A percentile compares a stretch with the other conserved stretches of the same genome.
These are phyloP conservation scores for Platerodrilus igneus DNA, from an alignment of 2,888 invertebrate species.

Conservation along the genomic window DNA sequence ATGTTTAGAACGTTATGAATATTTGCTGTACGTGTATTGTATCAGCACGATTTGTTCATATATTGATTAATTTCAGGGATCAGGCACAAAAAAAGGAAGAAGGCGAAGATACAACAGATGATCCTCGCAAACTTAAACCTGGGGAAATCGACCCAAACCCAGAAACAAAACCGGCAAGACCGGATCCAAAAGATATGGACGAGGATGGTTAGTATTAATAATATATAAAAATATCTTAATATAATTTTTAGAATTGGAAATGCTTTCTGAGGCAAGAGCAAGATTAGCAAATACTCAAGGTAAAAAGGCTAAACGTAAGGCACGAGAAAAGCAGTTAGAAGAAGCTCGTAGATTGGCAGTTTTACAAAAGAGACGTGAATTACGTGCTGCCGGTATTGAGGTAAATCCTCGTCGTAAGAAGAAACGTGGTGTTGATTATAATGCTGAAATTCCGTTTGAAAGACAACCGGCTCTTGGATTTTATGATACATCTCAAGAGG, in stretches of 20 bases:
- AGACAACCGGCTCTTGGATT: constrained; percentile 90
- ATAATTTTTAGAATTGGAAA: constrained; percentile 79
- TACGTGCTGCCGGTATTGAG: constrained; percentile 93
- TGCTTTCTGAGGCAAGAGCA: constrained; percentile 98
- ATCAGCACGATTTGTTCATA: constrained; percentile 4
- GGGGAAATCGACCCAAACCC: constrained; percentile 99
- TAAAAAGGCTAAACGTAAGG: constrained; percentile 88
- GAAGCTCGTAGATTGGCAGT: constrained; percentile 95
- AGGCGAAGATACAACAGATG: constrained; percentile 86
- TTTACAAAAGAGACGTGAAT: constrained; percentile 93
- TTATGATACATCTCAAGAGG: constrained; percentile 89
- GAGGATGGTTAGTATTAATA: constrained; percentile 75
- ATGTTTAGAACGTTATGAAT: constrained; percentile 96
- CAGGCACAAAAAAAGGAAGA: constrained; percentile 96
- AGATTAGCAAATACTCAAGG: constrained; percentile 98
- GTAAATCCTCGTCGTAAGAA: constrained; percentile 58
- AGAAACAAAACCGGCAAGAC: constrained; percentile 98
- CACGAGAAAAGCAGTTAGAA: constrained; percentile 96
- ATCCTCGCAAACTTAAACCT: constrained; percentile 94
- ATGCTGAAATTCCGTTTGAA: constrained; percentile 96
- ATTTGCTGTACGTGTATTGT: constrained; percentile 69
- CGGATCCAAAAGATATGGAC: constrained; percentile 99
- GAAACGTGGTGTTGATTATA: constrained; percentile 93
- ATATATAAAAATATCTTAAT: constrained; percentile 4
- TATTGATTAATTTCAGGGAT: constrained; percentile 61